These are phyloP conservation scores for Muntiacus reevesi DNA, from an alignment of 2,113 vertebrate species.

Conservation along the genomic window DNA sequence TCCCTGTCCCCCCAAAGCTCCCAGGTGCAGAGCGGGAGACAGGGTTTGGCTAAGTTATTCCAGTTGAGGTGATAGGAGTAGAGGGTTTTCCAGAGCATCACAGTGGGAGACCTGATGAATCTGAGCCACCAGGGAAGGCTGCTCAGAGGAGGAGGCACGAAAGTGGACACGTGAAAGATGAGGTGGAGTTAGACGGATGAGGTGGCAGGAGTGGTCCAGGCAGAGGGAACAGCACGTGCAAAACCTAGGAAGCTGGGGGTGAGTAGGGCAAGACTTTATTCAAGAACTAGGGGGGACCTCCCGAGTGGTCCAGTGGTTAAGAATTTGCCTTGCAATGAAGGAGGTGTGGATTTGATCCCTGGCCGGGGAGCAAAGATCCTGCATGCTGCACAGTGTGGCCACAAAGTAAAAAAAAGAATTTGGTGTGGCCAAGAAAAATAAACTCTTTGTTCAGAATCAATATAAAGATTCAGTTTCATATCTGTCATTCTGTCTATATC, in stretches of 20 bases:
- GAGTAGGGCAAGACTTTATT: neutral
- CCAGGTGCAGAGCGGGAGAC: rapidly evolving
- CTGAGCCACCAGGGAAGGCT: neutral
- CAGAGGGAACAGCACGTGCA: neutral
- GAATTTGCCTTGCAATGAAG: neutral
- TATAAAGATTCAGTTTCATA: neutral
- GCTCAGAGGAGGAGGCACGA: neutral
- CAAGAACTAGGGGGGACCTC: neutral
- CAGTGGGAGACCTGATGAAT: neutral
- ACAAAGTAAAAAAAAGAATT: neutral
- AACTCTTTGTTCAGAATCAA: neutral
- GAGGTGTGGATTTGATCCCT: neutral
- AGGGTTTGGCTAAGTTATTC: neutral
- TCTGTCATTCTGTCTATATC: neutral
- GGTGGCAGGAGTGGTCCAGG: neutral
- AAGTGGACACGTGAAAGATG: neutral
- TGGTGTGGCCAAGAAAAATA: neutral
- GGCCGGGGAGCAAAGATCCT: neutral
- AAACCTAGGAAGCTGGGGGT: neutral
- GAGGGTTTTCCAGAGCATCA: neutral
- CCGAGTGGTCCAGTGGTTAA: neutral
- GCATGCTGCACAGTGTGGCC: neutral
- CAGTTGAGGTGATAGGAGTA: neutral
- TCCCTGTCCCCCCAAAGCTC: neutral
- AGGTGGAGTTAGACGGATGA: neutral